Evolutionary conservation across 2,113 vertebrate genomes (phyloP).

Genomic region (Hippopotamus amphibius): DNA sequence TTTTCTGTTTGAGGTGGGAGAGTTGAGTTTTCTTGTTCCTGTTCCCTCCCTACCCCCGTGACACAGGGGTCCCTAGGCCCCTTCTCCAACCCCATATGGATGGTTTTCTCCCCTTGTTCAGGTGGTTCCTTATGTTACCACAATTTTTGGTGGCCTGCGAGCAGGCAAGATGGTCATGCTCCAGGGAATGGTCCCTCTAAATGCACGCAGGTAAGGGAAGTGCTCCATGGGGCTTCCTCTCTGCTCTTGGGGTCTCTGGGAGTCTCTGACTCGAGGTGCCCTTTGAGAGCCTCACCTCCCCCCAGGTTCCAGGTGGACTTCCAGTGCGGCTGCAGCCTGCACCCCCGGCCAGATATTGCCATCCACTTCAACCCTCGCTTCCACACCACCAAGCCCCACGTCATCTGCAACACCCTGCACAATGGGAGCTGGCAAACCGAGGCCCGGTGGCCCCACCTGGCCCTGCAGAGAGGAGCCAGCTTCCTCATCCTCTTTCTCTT

Average conservation of each 20-base stretch:
- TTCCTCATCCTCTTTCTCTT: constrained; percentile 91
- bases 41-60: background rate
- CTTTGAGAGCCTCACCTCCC: background rate
- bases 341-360: constrained; percentile 90
- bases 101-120: constrained; percentile 24
- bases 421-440: constrained; percentile 88
- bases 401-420: constrained; percentile 89
- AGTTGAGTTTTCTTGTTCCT: background rate
- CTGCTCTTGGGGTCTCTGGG: background rate
- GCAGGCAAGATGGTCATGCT: constrained; percentile 82
- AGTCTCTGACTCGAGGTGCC: background rate
- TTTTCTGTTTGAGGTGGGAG: background rate
- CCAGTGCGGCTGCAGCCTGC: constrained; percentile 89
- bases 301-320: constrained; percentile 93
- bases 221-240: background rate
- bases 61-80: background rate
- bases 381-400: constrained; percentile 83
- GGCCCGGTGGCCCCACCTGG: constrained; percentile 85
- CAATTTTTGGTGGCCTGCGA: constrained; percentile 82
- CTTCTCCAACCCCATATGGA: fast-evolving
- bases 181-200: constrained; percentile 72
- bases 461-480: constrained; percentile 81
- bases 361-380: constrained; percentile 94
- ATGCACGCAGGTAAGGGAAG: constrained; percentile 55
- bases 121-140: constrained; percentile 82